These are phyloP conservation scores for Epinephelus malabaricus DNA, from an alignment of 2,797 vertebrate species.

Conservation along the genomic window DNA sequence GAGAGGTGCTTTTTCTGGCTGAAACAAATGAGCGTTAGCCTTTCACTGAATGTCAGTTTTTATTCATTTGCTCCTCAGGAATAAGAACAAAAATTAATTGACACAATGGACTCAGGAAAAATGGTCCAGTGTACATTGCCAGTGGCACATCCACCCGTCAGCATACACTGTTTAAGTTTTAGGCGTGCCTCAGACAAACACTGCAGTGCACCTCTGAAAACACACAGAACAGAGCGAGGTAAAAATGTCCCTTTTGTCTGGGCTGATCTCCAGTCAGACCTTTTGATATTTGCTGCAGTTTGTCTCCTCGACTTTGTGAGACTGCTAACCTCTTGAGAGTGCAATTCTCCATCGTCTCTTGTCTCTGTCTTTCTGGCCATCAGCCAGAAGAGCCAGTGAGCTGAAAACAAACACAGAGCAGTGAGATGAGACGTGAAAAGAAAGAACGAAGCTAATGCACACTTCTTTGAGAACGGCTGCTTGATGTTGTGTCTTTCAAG, in stretches of 20 bases:
- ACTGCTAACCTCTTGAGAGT: conserved; percentile 15
- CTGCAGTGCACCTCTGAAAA: conserved; percentile 6
- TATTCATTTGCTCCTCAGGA: conserved; percentile 2
- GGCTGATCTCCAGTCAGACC: conserved; percentile 34
- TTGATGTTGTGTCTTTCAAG: conserved; percentile 43
- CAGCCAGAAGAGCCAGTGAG: conserved; percentile 37
- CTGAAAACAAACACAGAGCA: conserved; percentile 41
- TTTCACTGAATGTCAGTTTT: not conserved
- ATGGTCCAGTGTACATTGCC: not conserved
- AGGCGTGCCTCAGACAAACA: conserved; percentile 10
- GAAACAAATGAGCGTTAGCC: conserved; percentile 2
- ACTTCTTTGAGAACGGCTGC: conserved; percentile 42
- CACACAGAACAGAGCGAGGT: conserved; percentile 9
- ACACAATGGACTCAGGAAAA: not conserved
- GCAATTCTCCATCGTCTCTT: conserved; percentile 1
- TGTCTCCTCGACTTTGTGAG: conserved; percentile 22
- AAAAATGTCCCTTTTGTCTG: conserved; percentile 14
- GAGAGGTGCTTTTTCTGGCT: not conserved
- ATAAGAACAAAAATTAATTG: too few species aligned
- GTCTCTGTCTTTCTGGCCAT: conserved; percentile 18
- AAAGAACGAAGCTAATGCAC: conserved; percentile 16
- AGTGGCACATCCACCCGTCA: not conserved
- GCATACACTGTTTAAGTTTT: conserved; percentile 8
- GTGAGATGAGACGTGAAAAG: conserved; percentile 47
- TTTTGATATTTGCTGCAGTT: conserved; percentile 43